A percentile compares a stretch with the other conserved stretches of the same genome.
phyloP scores from a whole-genome alignment of 2,888 invertebrate species.

The Malacosoma neustria region DNA sequence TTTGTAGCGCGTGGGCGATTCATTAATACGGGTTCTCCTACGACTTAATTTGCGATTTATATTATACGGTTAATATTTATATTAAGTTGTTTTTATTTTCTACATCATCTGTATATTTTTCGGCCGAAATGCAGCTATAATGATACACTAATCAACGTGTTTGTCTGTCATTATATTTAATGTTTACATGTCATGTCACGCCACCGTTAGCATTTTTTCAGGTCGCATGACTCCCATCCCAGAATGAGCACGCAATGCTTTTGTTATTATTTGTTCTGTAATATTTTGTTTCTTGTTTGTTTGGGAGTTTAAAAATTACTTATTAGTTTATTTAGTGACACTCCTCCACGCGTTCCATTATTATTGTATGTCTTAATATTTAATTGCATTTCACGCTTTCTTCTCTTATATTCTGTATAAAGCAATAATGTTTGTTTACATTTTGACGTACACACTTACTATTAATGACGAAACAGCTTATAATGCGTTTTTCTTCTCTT shows the following conservation, averaged over 20 bases:
- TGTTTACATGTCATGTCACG: slow-evolving; percentile 30
- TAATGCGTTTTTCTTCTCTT: too few relatives aligned
- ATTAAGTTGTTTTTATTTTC: too few relatives aligned
- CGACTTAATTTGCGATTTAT: slow-evolving; percentile 10
- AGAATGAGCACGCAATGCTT: slow-evolving; percentile 39
- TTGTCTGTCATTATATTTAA: slow-evolving; percentile 26
- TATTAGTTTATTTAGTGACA: slow-evolving; percentile 32
- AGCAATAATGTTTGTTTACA: not conserved
- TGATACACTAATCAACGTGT: slow-evolving; percentile 24
- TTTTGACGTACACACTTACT: too few relatives aligned
- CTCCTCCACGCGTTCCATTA: slow-evolving; percentile 41
- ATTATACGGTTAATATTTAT: too few relatives aligned
- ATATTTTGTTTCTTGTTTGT: slow-evolving; percentile 10
- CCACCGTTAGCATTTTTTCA: slow-evolving; percentile 18
- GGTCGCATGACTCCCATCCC: slow-evolving; percentile 24
- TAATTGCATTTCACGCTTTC: slow-evolving; percentile 20
- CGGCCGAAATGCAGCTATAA: slow-evolving; percentile 12
- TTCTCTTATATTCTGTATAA: slow-evolving; percentile 9
- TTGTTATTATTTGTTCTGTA: slow-evolving; percentile 19
- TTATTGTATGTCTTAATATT: slow-evolving; percentile 28
- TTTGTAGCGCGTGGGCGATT: slow-evolving; percentile 23
- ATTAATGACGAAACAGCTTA: too few relatives aligned
- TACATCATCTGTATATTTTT: too few relatives aligned
- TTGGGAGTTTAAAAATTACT: slow-evolving; percentile 22
- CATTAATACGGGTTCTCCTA: slow-evolving; percentile 10